Conservation (phyloP, 2,888 invertebrate genomes). For the Teleiodes luculella region DNA sequence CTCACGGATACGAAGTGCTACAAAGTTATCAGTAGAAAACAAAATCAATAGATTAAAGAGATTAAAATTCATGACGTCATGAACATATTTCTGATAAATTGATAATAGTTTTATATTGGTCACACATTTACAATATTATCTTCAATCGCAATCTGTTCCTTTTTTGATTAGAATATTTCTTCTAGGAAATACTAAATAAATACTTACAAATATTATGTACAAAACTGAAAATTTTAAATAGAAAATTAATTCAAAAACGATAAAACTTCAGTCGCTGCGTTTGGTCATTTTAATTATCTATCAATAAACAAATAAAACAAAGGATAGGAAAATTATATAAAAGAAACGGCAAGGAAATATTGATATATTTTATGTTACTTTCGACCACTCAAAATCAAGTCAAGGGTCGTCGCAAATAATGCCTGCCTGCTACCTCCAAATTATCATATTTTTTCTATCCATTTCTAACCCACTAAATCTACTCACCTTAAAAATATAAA, state of each 20-base stretch:
- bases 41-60: not conserved
- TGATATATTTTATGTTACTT: not conserved
- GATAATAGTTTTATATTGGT: not conserved
- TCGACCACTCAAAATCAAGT: not conserved
- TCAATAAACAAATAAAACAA: too few species aligned
- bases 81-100: not conserved
- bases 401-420: not conserved
- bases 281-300: too few species aligned
- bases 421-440: not conserved
- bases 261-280: too few species aligned
- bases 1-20: not conserved
- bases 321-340: too few species aligned
- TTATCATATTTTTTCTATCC: not conserved
- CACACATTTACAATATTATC: not conserved
- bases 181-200: too few species aligned
- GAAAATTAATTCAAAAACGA: too few species aligned
- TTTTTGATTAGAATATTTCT: too few species aligned
- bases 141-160: too few species aligned
- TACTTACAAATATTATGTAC: too few species aligned
- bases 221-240: too few species aligned
- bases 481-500: conserved; percentile 47
- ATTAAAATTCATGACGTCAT: not conserved
- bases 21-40: not conserved
- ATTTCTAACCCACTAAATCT: conserved; percentile 12
- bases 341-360: not conserved